These are phyloP conservation scores for Otocyon megalotis DNA, from an alignment of 2,113 vertebrate species.

Conservation along the genomic window DNA sequence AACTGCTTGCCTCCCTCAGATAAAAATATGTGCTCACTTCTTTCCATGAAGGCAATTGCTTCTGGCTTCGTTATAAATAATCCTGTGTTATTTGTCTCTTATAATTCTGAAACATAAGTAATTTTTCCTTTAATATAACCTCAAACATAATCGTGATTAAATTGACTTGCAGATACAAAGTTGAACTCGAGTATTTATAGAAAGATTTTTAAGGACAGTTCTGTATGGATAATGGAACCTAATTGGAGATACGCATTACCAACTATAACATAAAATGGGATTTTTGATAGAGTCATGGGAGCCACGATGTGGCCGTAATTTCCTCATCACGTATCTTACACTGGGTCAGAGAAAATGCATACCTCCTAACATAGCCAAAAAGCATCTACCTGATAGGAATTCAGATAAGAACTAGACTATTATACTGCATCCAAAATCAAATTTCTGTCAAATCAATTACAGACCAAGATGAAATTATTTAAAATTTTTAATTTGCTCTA, in stretches of 20 bases:
- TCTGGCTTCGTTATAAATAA: constrained; percentile 57
- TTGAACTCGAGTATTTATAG: constrained; percentile 60
- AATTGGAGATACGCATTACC: constrained; percentile 59
- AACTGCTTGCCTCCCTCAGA: not conserved
- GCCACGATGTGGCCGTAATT: constrained; percentile 57
- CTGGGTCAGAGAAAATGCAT: not conserved
- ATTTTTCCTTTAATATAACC: constrained; percentile 72
- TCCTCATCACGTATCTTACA: not conserved
- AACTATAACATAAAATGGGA: constrained; percentile 60
- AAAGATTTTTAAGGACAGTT: constrained; percentile 56
- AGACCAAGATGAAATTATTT: not conserved
- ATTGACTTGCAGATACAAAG: constrained; percentile 68
- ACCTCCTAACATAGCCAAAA: not conserved
- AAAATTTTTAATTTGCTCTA: not conserved
- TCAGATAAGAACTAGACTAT: not conserved
- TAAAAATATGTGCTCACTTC: constrained; percentile 59
- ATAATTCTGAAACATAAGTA: constrained; percentile 46
- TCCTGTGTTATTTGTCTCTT: constrained; percentile 30
- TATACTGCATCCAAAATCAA: not conserved
- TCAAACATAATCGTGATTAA: constrained; percentile 62
- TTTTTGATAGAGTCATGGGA: constrained; percentile 41
- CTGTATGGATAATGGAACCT: constrained; percentile 58
- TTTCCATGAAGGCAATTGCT: constrained; percentile 61
- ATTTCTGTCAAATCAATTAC: not conserved
- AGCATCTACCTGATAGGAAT: not conserved